A percentile compares a stretch with the other conserved stretches of the same genome.
These are phyloP conservation scores for Aeoliscus strigatus DNA, from an alignment of 2,797 vertebrate genomes.

Conservation along the genomic window DNA sequence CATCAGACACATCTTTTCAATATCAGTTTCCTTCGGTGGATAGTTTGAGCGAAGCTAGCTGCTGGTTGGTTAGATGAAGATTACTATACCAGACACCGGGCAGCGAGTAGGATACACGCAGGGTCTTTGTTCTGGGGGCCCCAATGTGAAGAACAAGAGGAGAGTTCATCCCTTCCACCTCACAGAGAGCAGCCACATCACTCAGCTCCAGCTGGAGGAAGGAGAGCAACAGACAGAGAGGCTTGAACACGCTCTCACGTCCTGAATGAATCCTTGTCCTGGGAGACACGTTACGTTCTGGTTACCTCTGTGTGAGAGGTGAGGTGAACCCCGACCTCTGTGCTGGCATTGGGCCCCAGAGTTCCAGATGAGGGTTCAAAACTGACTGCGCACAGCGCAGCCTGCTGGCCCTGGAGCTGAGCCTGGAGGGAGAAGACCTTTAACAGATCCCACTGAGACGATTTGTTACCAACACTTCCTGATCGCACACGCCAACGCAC, in stretches of 20 bases:
- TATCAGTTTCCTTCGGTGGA: no score
- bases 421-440: slow-evolving; percentile 39
- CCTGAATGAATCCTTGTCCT: no score
- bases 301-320: slow-evolving; percentile 73
- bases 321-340: slow-evolving; percentile 76
- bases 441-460: no score
- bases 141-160: slow-evolving; percentile 78
- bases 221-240: not conserved
- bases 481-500: no score
- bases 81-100: slow-evolving; percentile 47
- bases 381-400: slow-evolving; percentile 62
- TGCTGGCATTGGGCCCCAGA: slow-evolving; percentile 78
- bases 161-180: slow-evolving; percentile 79
- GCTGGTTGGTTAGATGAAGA: not conserved
- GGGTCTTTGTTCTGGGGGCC: slow-evolving; percentile 70
- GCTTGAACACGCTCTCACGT: no score
- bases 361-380: slow-evolving; percentile 74
- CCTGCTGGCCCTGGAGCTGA: slow-evolving; percentile 75
- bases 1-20: slow-evolving; percentile 1
- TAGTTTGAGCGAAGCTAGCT: not conserved
- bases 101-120: slow-evolving; percentile 76
- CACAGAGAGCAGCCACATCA: slow-evolving; percentile 77
- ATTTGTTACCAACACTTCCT: no score
- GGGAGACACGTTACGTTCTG: no score
- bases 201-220: slow-evolving; percentile 75